phyloP scores from a whole-genome alignment of 2,113 vertebrate species.

The Australoheros scitulus region DNA sequence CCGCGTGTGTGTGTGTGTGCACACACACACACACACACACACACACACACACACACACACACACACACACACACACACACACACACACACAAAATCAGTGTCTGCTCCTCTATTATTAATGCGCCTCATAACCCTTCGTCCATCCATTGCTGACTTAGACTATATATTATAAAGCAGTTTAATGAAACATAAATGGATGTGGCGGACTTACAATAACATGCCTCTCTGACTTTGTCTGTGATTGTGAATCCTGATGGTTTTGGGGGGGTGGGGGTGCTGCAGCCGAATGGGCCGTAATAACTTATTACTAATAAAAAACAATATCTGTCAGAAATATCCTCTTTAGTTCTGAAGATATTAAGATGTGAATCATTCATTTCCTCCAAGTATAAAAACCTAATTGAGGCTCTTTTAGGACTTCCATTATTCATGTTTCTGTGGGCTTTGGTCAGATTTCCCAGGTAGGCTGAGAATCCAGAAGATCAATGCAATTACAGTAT shows the following conservation, averaged over 20 bases:
- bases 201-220: slow-evolving; percentile 61
- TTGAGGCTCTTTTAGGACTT: slow-evolving; percentile 49
- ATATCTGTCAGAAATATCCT: slow-evolving; percentile 43
- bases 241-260: slow-evolving; percentile 22
- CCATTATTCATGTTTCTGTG: slow-evolving; percentile 50
- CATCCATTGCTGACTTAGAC: slow-evolving; percentile 25
- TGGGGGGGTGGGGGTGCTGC: background rate
- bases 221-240: slow-evolving; percentile 42
- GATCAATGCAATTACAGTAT: slow-evolving; percentile 53
- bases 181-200: slow-evolving; percentile 70
- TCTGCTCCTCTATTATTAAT: slow-evolving; percentile 60
- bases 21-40: background rate
- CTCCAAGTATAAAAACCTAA: slow-evolving; percentile 47
- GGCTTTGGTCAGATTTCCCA: slow-evolving; percentile 15
- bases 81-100: background rate
- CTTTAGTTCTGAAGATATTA: slow-evolving; percentile 48
- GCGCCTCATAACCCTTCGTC: slow-evolving; percentile 52
- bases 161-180: slow-evolving; percentile 66
- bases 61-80: background rate
- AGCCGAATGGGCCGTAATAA: slow-evolving; percentile 24
- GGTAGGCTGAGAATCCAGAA: slow-evolving; percentile 34
- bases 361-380: slow-evolving; percentile 58
- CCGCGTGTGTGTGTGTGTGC: too few relatives aligned
- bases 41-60: background rate
- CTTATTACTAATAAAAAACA: slow-evolving; percentile 43